A percentile compares a stretch with the other conserved stretches of the same genome.
Conservation (phyloP, 64 coral and sea anemone species). For the Montipora efflorescens region DNA sequence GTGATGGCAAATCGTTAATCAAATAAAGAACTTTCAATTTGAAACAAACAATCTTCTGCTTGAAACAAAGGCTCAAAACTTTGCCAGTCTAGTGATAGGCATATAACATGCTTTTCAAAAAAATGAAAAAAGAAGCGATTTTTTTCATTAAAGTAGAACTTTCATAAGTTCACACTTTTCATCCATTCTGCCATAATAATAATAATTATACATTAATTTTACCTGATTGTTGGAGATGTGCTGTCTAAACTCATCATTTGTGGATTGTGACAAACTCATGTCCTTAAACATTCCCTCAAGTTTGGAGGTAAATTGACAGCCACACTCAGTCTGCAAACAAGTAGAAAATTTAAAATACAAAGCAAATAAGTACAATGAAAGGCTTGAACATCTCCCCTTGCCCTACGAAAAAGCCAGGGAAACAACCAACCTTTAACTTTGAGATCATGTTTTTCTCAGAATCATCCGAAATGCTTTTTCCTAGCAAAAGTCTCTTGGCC, state of each 20-base stretch:
- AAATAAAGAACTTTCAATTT: no score
- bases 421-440: conserved; percentile 88
- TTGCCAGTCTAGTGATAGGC: no score
- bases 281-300: conserved; percentile 99
- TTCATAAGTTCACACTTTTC: no score
- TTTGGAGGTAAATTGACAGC: conserved; percentile 99
- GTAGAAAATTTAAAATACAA: background rate
- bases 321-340: conserved; percentile 94
- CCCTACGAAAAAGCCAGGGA: background rate
- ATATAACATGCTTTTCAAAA: no score
- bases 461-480: conserved; percentile 98
- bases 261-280: conserved; percentile 95
- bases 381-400: background rate
- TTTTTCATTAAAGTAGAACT: no score
- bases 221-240: conserved; percentile 96
- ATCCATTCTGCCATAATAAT: background rate
- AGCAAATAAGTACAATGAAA: background rate
- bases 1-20: no score
- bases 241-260: conserved; percentile 96
- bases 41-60: no score
- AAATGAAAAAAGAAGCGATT: no score
- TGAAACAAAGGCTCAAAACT: no score
- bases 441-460: conserved; percentile 99
- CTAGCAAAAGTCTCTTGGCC: conserved; percentile 91
- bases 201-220: background rate